Evolutionary conservation across 2,797 vertebrate species (phyloP), one percentile per base, ranked within the genome.

Genomic region (Stomatorhinus walkeri): DNA sequence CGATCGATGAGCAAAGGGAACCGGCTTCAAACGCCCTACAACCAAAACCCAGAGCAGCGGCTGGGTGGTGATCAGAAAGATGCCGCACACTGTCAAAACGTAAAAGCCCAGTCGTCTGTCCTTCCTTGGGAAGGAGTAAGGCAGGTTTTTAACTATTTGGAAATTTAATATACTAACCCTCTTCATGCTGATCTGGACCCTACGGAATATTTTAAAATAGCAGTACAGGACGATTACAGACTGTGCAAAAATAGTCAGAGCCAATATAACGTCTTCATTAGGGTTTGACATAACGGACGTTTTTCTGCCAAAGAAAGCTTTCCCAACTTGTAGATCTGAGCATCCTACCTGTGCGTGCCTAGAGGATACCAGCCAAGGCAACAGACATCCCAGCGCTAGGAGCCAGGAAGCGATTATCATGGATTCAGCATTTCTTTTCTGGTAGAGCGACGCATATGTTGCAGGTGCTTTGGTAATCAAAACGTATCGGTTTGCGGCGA

Each of bases 131-230:
- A 93, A 92, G 10, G 93, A 90, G 90, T 95, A 97, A 12, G 96
- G 96, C 61, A 97, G 94, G 92, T 96, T 96, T 91, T 96, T 96
- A n/a, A 96, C 95, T 72, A 97, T 95, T 91, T 96, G 97, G 92
- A 97, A 97, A 91, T 97, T 96, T 90, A 97, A 95, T 85, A 97
- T 96, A 90, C 96, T 97, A 91, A 97, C 96, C 89, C 96, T 92
- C 91, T 97, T 97, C 90, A 96, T 95, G 49, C 96, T 97, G 91
- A 95, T 95, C 85, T 96, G 95, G 88, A 97, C 96, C 76, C 95
- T 95, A 89, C 96, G 94, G 91, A 97, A 96, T 92, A 97, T 97
- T 92, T 95, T 95, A 83, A 96, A 95, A 93, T 97, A 97, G 92
- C 96, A 97, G 90, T 96, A 96, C 16, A 96, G 92, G 84, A 97